Evolutionary conservation across 2,888 invertebrate species (phyloP).

Genomic region (Drosophila nr. fundita): DNA sequence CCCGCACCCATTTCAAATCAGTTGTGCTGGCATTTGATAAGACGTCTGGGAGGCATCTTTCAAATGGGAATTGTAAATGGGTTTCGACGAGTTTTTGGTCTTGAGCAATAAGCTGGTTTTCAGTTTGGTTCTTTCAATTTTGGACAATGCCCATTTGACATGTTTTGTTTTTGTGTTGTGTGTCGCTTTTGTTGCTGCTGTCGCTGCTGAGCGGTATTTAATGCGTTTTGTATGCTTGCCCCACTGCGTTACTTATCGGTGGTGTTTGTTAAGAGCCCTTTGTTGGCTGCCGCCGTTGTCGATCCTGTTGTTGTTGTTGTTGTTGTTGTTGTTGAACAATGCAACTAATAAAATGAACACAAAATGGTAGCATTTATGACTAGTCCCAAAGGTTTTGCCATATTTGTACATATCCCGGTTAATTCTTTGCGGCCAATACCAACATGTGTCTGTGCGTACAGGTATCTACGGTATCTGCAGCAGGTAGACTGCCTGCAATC

Average conservation of each 20-base stretch:
- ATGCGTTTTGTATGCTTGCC: conserved; percentile 25
- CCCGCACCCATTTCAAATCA: conserved; percentile 14
- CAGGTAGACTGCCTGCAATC: conserved; percentile 25
- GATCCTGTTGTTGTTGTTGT: background rate
- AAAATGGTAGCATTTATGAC: conserved; percentile 40
- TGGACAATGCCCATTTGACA: conserved; percentile 1
- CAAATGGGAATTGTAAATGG: conserved; percentile 26
- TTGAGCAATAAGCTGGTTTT: conserved; percentile 25
- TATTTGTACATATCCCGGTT: background rate
- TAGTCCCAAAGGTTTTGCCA: conserved; percentile 13
- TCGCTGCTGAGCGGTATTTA: conserved; percentile 21
- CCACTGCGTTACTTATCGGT: conserved; percentile 21
- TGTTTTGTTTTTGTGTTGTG: conserved; percentile 4
- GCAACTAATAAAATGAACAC: conserved; percentile 30
- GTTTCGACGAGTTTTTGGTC: conserved; percentile 3
- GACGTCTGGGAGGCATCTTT: background rate
- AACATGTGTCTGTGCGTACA: background rate
- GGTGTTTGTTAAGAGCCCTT: conserved; percentile 22
- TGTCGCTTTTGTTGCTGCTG: conserved; percentile 11
- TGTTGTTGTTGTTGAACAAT: conserved; percentile 19
- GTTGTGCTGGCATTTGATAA: conserved; percentile 28
- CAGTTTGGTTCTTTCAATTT: conserved; percentile 2
- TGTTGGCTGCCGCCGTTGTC: conserved; percentile 35
- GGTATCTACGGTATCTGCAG: background rate
- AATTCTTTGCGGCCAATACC: background rate